phyloP scores from a whole-genome alignment of 2,888 invertebrate species.

The Labia minor region DNA sequence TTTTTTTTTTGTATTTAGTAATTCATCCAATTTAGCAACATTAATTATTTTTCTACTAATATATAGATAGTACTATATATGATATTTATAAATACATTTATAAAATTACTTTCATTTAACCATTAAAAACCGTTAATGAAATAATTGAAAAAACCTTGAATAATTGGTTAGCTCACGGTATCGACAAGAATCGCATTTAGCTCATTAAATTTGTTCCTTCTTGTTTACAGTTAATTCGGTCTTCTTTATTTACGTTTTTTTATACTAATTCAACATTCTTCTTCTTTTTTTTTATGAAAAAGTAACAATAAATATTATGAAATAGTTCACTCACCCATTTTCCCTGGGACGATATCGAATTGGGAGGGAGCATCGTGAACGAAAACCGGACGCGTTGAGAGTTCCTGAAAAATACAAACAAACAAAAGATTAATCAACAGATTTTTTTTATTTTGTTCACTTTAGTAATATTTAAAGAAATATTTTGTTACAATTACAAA shows the following conservation, averaged over 20 bases:
- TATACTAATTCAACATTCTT: neutral
- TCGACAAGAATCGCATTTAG: neutral
- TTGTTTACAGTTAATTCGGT: neutral
- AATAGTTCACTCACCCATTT: constrained; percentile 58
- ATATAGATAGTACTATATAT: too few species aligned
- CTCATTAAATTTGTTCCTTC: neutral
- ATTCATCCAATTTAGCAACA: too few species aligned
- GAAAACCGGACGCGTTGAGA: constrained; percentile 64
- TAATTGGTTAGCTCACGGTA: neutral
- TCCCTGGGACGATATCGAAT: constrained; percentile 77
- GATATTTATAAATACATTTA: too few species aligned
- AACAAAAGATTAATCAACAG: constrained; percentile 26
- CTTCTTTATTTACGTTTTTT: neutral
- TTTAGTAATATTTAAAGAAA: too few species aligned
- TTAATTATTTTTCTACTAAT: too few species aligned
- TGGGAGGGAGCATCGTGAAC: constrained; percentile 66
- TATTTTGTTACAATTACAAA: too few species aligned
- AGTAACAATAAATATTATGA: neutral
- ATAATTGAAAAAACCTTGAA: neutral
- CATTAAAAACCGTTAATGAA: neutral
- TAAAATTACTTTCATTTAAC: neutral
- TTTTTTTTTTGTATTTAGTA: too few species aligned
- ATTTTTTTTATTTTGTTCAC: constrained; percentile 19
- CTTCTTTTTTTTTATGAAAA: neutral
- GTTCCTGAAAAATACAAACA: constrained; percentile 49